Base-by-base conservation (phyloP, 2,888 invertebrate species). In the Acleris sparsana region DNA sequence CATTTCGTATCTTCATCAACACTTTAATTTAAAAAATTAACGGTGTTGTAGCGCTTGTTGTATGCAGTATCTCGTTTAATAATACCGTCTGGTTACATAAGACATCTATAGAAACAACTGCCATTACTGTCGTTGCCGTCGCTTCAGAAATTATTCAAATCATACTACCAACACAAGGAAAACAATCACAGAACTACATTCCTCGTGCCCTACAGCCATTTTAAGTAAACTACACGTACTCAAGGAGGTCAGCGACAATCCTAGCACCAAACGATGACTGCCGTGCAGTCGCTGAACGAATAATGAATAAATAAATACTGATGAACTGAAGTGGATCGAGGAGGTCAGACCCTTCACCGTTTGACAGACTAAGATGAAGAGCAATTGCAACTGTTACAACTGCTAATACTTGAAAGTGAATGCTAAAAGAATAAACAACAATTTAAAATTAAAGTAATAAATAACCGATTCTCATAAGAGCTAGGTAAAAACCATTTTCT, bases 301-400 rank as follows among this genome's bases (percentile, higher is more conserved):
- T 63, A 63, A 63, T 63, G 63, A 52, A 66, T 66, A 66, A 56
- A 66, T 66, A 66, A 66, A 66, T 66, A 62, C 66, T 66, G 66
- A 66, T 66, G 66, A 62, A 66, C 52, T 55, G 61, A 62, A 66
- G 61, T 66, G 62, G 66, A 66, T 66, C 61, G 62, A 33, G 52
- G 66, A 66, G 66, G 66, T 66, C 66, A 57, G 57, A 62, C 66
- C 66, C 66, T 66, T 66, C 61, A 66, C 66, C 55, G 52, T 53
- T 53, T 53, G 53, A 64, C n/a, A 29, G 55, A 43, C 44, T n/a
- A 43, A 56, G 25, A 16, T 55, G 22, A 43, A n/a, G 48, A 63
- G 48, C 46, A 46, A 57, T 63, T 62, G 25, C 13, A 22, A 62
- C 43, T 20, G 13, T 43, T 56, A 25, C 20, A 46, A 46, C n/a